Conservation (phyloP, 2,113 vertebrate genomes). For the Oceanodroma tethys region DNA sequence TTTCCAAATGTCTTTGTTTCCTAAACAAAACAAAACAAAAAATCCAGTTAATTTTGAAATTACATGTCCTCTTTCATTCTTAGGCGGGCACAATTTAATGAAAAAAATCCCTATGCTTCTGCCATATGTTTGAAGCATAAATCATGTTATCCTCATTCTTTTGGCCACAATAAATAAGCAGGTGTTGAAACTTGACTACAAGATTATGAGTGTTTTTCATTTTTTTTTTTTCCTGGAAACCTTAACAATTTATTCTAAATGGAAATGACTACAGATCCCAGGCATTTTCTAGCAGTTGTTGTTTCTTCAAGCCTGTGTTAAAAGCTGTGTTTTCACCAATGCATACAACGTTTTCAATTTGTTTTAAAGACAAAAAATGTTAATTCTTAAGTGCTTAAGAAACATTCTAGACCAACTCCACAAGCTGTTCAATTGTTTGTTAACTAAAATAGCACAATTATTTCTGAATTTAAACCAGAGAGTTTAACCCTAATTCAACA, state of each 20-base stretch:
- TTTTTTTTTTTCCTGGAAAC: not conserved
- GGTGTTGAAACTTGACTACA: conserved; percentile 12
- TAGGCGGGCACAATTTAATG: not conserved
- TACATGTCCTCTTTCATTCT: not conserved
- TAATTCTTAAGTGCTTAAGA: not conserved
- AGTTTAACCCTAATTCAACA: not conserved
- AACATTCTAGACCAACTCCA: not conserved
- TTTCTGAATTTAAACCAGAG: not conserved
- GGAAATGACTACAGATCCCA: not conserved
- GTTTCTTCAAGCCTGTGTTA: not conserved
- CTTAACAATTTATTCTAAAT: not conserved
- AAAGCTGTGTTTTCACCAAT: not conserved
- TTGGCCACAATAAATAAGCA: conserved; percentile 5
- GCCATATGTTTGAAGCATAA: not conserved
- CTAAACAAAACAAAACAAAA: not conserved
- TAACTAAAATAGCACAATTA: not conserved
- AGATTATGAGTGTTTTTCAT: conserved; percentile 6
- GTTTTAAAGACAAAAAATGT: not conserved
- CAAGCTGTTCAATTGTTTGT: not conserved
- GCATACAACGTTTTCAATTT: not conserved
- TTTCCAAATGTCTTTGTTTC: not conserved
- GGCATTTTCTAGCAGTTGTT: not conserved
- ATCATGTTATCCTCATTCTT: not conserved
- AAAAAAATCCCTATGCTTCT: not conserved
- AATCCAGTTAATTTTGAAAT: not conserved